Conservation (phyloP, 2,113 vertebrate genomes). For the Ptyas mucosa region DNA sequence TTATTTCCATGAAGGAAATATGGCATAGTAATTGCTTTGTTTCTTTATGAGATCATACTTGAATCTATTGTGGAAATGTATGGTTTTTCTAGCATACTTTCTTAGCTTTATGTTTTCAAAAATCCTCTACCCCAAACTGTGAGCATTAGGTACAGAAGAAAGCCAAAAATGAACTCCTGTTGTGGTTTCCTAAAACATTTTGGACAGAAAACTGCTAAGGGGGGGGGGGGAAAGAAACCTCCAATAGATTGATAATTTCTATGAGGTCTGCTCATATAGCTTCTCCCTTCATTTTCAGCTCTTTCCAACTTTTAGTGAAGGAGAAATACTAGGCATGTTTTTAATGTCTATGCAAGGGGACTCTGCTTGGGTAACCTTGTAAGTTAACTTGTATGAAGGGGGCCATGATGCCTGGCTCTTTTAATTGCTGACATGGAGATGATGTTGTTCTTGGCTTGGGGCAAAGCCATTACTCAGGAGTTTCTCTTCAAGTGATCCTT, state of each 20-base stretch:
- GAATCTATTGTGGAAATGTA: background rate
- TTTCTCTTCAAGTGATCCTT: slow-evolving; percentile 83
- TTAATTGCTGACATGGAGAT: slow-evolving; percentile 80
- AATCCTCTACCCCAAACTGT: background rate
- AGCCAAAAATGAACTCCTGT: slow-evolving; percentile 26
- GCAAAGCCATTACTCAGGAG: slow-evolving; percentile 74
- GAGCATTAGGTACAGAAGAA: slow-evolving; percentile 1
- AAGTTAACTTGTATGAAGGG: slow-evolving; percentile 54
- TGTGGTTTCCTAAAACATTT: slow-evolving; percentile 26
- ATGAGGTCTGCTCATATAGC: slow-evolving; percentile 13
- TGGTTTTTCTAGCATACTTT: background rate
- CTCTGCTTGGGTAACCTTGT: slow-evolving; percentile 56
- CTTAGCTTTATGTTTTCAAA: background rate
- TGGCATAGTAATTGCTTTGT: background rate
- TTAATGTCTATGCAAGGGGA: slow-evolving; percentile 51
- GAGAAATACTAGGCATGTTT: slow-evolving; percentile 39
- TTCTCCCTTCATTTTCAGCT: background rate
- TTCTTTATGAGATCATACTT: background rate
- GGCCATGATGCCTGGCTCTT: slow-evolving; percentile 60
- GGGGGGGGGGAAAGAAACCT: background rate
- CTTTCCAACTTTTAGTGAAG: background rate
- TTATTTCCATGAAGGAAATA: background rate
- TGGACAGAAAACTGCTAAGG: slow-evolving; percentile 22
- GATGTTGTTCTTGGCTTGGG: slow-evolving; percentile 82
- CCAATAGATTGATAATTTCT: slow-evolving; percentile 13